Percentiles rank a stretch among this genome's conserved stretches.
These are phyloP conservation scores for Hemibagrus guttatus DNA, from an alignment of 2,797 vertebrate genomes.

Conservation along the genomic window DNA sequence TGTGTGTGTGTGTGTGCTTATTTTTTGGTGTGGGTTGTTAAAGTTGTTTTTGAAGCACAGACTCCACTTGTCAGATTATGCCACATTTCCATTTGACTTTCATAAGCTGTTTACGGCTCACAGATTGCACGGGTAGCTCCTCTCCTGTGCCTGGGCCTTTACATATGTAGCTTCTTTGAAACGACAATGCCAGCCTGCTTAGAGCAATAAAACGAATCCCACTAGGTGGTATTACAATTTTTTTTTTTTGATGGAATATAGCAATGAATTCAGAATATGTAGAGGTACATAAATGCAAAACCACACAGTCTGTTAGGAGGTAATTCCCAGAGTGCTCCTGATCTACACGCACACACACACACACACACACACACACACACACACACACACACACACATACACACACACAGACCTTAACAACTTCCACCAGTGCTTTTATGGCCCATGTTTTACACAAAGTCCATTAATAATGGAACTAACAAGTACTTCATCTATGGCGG, in stretches of 20 bases:
- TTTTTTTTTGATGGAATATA: slow-evolving; percentile 44
- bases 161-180: slow-evolving; percentile 78
- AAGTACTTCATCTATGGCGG: slow-evolving; percentile 55
- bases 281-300: slow-evolving; percentile 41
- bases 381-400: slow-evolving; percentile 14
- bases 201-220: slow-evolving; percentile 69
- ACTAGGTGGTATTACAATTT: slow-evolving; percentile 63
- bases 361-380: slow-evolving; percentile 14
- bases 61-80: slow-evolving; percentile 81
- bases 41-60: slow-evolving; percentile 77
- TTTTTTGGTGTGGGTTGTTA: slow-evolving; percentile 72
- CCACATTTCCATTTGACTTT: slow-evolving; percentile 85
- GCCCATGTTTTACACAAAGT: slow-evolving; percentile 69
- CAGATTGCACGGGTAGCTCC: slow-evolving; percentile 76
- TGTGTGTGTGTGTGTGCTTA: slow-evolving; percentile 34
- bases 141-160: slow-evolving; percentile 77
- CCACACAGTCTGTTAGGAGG: slow-evolving; percentile 57
- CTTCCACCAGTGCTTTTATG: slow-evolving; percentile 56
- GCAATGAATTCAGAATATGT: slow-evolving; percentile 43
- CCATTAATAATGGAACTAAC: slow-evolving; percentile 76
- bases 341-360: slow-evolving; percentile 38
- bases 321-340: slow-evolving; percentile 59
- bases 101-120: slow-evolving; percentile 84
- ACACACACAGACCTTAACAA: slow-evolving; percentile 40
- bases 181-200: slow-evolving; percentile 69